A percentile compares a stretch with the other conserved stretches of the same genome.
phyloP scores from a whole-genome alignment of 2,797 vertebrate species.

The Phoeniculus purpureus region DNA sequence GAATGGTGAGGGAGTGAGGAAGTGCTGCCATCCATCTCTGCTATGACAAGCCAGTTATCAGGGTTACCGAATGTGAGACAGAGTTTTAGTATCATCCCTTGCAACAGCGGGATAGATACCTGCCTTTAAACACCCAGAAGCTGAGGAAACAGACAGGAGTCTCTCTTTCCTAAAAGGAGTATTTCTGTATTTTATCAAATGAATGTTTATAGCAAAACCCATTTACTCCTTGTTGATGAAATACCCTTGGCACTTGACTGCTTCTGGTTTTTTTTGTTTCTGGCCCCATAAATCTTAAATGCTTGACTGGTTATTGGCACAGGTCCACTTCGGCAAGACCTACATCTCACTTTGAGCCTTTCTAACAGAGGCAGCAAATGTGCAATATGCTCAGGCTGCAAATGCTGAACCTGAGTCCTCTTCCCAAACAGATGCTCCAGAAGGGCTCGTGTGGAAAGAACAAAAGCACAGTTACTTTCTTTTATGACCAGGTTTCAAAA shows the following conservation, averaged over 20 bases:
- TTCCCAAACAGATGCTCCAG: neutral
- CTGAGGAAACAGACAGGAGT: neutral
- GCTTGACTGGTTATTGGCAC: neutral
- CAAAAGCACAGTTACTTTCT: neutral
- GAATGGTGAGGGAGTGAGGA: fast-evolving
- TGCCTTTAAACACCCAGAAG: neutral
- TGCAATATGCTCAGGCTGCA: neutral
- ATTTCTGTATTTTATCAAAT: neutral
- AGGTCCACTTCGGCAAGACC: neutral
- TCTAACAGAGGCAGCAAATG: neutral
- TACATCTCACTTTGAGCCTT: neutral
- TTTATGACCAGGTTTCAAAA: neutral
- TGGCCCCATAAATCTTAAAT: neutral
- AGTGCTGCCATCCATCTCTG: neutral
- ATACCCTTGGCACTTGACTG: neutral
- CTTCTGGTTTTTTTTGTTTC: neutral
- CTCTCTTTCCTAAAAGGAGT: neutral
- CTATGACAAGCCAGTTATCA: neutral
- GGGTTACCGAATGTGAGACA: neutral
- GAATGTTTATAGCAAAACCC: neutral
- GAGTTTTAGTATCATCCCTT: neutral
- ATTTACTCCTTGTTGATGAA: slow-evolving; percentile 37
- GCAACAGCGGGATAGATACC: neutral
- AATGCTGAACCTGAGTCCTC: neutral
- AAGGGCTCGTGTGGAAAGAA: neutral